These are phyloP conservation scores for Microcaecilia unicolor DNA, from an alignment of 2,797 vertebrate genomes.

Conservation along the genomic window DNA sequence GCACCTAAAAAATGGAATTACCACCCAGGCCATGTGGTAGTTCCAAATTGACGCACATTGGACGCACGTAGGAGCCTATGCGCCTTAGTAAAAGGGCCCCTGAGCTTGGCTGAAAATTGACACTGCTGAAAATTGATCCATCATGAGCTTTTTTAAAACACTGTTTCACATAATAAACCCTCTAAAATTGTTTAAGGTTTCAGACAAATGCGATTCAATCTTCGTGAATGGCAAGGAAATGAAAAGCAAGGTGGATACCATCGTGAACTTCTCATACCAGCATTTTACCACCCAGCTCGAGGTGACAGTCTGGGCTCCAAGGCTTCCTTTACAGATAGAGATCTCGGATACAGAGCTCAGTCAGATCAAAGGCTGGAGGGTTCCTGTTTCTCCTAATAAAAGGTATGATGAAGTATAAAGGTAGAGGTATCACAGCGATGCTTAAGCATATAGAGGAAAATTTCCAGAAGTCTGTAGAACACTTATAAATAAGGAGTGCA, in stretches of 20 bases:
- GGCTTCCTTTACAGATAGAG: slow-evolving; percentile 86
- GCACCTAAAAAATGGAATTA: no score
- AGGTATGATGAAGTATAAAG: slow-evolving; percentile 48
- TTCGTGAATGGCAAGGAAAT: slow-evolving; percentile 91
- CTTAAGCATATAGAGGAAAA: no score
- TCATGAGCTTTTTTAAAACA: not conserved
- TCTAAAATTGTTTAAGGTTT: slow-evolving; percentile 54
- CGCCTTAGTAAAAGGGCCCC: no score
- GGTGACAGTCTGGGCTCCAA: slow-evolving; percentile 82
- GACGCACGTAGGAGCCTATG: no score
- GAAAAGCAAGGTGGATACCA: slow-evolving; percentile 76
- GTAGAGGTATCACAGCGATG: no score
- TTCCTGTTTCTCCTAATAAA: slow-evolving; percentile 78
- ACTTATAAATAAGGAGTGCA: not conserved
- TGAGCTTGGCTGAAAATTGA: no score
- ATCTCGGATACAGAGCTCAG: slow-evolving; percentile 89
- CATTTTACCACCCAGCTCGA: slow-evolving; percentile 82
- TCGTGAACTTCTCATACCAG: slow-evolving; percentile 87
- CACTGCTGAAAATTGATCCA: no score
- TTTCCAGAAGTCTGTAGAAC: no score
- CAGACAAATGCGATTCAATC: slow-evolving; percentile 73
- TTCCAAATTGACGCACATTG: no score
- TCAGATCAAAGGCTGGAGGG: slow-evolving; percentile 93
- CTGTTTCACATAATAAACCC: not conserved
- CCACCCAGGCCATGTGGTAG: no score